Evolutionary conservation across 1,140 invertebrate genomes (phyloP).

Genomic region (Nasonia vitripennis): DNA sequence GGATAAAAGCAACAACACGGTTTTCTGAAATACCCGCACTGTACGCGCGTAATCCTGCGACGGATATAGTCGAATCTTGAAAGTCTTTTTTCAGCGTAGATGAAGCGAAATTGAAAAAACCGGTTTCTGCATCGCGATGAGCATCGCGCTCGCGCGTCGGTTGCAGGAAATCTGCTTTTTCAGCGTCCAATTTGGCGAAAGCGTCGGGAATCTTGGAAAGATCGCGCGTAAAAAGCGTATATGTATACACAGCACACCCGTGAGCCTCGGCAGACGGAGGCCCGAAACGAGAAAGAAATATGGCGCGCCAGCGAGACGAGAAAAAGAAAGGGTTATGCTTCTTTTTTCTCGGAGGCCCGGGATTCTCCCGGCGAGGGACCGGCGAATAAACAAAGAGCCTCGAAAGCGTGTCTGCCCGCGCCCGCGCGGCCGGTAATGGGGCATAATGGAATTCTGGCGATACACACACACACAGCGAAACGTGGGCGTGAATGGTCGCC

Average conservation of each 20-base stretch:
- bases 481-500: constrained; percentile 58
- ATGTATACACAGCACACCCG: neutral
- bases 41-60: neutral
- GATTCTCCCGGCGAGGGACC: constrained; percentile 53
- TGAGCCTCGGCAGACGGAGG: neutral
- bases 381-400: constrained; percentile 60
- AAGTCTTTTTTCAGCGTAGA: neutral
- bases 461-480: constrained; percentile 38
- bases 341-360: neutral
- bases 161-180: neutral
- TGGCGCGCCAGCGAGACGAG: neutral
- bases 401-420: constrained; percentile 54
- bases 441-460: constrained; percentile 64
- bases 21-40: neutral
- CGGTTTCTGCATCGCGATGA: neutral
- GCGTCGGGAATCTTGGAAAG: constrained; percentile 35
- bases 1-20: neutral
- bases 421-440: constrained; percentile 59
- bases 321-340: neutral
- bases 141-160: neutral
- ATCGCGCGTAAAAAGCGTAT: neutral
- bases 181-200: constrained; percentile 28
- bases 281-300: constrained; percentile 36
- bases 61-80: neutral
- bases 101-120: constrained; percentile 28